Evolutionary conservation across 2,888 invertebrate genomes (phyloP).

Genomic region (Lysandra bellargus): DNA sequence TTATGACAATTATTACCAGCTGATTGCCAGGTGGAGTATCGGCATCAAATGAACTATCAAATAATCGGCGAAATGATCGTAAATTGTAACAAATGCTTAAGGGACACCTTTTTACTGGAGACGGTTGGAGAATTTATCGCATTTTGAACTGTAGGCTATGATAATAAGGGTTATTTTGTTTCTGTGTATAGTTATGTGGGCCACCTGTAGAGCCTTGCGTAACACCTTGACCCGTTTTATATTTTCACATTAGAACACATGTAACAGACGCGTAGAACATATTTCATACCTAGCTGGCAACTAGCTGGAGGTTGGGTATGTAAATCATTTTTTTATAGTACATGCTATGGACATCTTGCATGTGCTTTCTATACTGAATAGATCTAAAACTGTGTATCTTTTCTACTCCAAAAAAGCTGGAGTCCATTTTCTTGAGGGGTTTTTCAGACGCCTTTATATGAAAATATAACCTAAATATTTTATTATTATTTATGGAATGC

Average conservation of each 20-base stretch:
- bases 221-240: constrained; percentile 61
- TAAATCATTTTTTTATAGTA: not conserved
- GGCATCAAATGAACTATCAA: constrained; percentile 3
- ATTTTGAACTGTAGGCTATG: constrained; percentile 38
- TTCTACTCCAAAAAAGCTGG: too few relatives aligned
- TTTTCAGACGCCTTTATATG: too few relatives aligned
- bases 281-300: not conserved
- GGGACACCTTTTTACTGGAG: constrained; percentile 28
- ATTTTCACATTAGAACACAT: constrained; percentile 44
- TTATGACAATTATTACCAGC: not conserved
- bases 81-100: constrained; percentile 52
- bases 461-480: too few relatives aligned
- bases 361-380: too few relatives aligned
- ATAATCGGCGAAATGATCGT: constrained; percentile 47
- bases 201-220: constrained; percentile 68
- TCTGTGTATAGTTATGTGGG: constrained; percentile 56
- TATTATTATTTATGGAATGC: too few relatives aligned
- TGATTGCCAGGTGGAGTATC: constrained; percentile 19
- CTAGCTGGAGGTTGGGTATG: not conserved
- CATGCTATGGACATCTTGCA: too few relatives aligned
- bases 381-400: too few relatives aligned
- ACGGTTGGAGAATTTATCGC: constrained; percentile 26
- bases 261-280: constrained; percentile 10
- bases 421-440: too few relatives aligned
- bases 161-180: constrained; percentile 37